Percentiles rank a stretch among this genome's conserved stretches.
These are phyloP conservation scores for Dascyllus trimaculatus DNA, from an alignment of 2,113 vertebrate species.

Conservation along the genomic window DNA sequence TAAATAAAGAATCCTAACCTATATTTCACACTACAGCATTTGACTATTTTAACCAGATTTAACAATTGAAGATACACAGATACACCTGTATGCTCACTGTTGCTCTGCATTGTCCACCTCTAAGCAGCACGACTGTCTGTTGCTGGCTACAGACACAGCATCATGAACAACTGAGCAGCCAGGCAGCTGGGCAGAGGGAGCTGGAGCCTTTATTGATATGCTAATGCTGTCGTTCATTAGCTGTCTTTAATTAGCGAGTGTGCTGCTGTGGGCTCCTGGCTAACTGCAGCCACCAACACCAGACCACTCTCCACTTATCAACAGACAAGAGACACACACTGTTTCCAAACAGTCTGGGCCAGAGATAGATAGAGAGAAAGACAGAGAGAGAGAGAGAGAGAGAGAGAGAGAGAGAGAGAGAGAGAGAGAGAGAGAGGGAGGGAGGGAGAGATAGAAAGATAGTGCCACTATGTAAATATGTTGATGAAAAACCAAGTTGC, in stretches of 20 bases:
- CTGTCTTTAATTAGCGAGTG: constrained; percentile 77
- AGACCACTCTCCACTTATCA: constrained; percentile 56
- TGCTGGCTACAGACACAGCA: constrained; percentile 30
- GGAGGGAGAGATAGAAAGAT: too few relatives aligned
- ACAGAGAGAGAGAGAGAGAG: too few relatives aligned
- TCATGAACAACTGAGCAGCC: constrained; percentile 29
- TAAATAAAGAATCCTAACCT: too few relatives aligned
- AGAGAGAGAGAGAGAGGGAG: too few relatives aligned
- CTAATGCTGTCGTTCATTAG: constrained; percentile 79
- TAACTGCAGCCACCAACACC: constrained; percentile 56
- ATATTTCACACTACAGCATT: background rate
- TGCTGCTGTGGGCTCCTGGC: constrained; percentile 57
- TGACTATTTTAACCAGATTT: background rate
- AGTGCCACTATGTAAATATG: constrained; percentile 14
- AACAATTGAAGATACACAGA: background rate
- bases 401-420: too few relatives aligned
- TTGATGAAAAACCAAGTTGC: constrained; percentile 6
- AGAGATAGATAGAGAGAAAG: background rate
- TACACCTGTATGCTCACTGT: background rate
- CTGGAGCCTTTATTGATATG: constrained; percentile 76
- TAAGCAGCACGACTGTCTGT: constrained; percentile 17
- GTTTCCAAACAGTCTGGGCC: constrained; percentile 18
- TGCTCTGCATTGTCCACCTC: background rate
- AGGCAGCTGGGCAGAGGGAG: constrained; percentile 25
- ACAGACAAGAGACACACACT: constrained; percentile 47